These are phyloP conservation scores for Ceratina japonica DNA, from an alignment of 1,140 invertebrate genomes.

Conservation along the genomic window DNA sequence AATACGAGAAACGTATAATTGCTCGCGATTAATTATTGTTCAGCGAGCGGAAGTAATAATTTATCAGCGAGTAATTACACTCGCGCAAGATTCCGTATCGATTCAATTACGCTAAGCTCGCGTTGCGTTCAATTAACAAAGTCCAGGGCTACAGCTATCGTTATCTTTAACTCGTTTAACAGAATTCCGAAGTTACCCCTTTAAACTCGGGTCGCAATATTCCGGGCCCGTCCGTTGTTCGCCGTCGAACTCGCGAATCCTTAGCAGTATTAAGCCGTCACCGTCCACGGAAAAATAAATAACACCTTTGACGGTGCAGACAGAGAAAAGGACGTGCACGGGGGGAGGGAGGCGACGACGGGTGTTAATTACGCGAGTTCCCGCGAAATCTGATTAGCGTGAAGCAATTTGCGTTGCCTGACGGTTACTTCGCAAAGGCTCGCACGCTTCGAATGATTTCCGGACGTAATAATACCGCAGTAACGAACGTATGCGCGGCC, in stretches of 20 bases:
- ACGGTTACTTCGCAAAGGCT: conserved; percentile 16
- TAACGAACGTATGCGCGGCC: conserved; percentile 47
- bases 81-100: too few relatives aligned
- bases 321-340: too few relatives aligned
- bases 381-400: conserved; percentile 39
- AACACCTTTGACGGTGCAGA: not conserved
- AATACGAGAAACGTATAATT: too few relatives aligned
- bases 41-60: too few relatives aligned
- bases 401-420: conserved; percentile 31
- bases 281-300: not conserved
- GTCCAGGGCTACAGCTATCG: too few relatives aligned
- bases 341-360: not conserved
- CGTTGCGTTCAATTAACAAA: too few relatives aligned
- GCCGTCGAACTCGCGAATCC: not conserved
- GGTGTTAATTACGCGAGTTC: conserved; percentile 17
- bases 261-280: not conserved
- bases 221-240: not conserved
- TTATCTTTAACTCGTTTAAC: too few relatives aligned
- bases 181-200: not conserved
- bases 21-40: too few relatives aligned
- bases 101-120: too few relatives aligned
- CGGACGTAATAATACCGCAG: conserved; percentile 50
- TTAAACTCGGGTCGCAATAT: not conserved
- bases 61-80: too few relatives aligned
- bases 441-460: conserved; percentile 34